phyloP scores from a whole-genome alignment of 2,888 invertebrate genomes.

The Hanleya hanleyi region DNA sequence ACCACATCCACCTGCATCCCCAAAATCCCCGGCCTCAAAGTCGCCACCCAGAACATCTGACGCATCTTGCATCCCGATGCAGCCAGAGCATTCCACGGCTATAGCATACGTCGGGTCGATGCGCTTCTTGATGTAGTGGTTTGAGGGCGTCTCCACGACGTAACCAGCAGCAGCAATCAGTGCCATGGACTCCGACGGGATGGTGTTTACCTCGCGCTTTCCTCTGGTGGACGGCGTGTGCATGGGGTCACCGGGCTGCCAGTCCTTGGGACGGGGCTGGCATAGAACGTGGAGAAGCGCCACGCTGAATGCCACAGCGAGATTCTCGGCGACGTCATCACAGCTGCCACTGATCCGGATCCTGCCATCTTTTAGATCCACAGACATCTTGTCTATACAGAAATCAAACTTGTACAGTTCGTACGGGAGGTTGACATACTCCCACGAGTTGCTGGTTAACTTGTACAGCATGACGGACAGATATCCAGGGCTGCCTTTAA shows the following conservation, averaged over 20 bases:
- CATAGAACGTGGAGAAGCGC: conserved; percentile 75
- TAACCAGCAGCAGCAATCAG: conserved; percentile 75
- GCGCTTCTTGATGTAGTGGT: conserved; percentile 60
- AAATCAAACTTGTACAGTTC: conserved; percentile 49
- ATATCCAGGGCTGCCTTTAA: conserved; percentile 67
- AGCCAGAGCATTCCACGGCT: conserved; percentile 32
- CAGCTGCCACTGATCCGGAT: conserved; percentile 48
- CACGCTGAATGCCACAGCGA: conserved; percentile 74
- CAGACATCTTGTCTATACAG: conserved; percentile 46
- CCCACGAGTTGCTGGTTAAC: conserved; percentile 38
- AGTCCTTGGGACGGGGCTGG: conserved; percentile 72
- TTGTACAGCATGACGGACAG: conserved; percentile 61
- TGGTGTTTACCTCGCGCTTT: conserved; percentile 42
- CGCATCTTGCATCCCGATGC: neutral
- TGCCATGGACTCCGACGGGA: conserved; percentile 65
- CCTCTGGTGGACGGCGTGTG: conserved; percentile 26
- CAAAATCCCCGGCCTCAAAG: conserved; percentile 40
- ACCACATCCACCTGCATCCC: conserved; percentile 22
- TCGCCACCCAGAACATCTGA: conserved; percentile 42
- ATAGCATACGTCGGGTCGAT: conserved; percentile 56
- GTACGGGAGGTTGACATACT: conserved; percentile 49
- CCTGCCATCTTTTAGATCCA: conserved; percentile 61
- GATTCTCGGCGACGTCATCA: conserved; percentile 73
- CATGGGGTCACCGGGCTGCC: conserved; percentile 48
- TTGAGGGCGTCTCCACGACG: conserved; percentile 68